Evolutionary conservation across 2,797 vertebrate species (phyloP).

Genomic region (Poecilia velifera): DNA sequence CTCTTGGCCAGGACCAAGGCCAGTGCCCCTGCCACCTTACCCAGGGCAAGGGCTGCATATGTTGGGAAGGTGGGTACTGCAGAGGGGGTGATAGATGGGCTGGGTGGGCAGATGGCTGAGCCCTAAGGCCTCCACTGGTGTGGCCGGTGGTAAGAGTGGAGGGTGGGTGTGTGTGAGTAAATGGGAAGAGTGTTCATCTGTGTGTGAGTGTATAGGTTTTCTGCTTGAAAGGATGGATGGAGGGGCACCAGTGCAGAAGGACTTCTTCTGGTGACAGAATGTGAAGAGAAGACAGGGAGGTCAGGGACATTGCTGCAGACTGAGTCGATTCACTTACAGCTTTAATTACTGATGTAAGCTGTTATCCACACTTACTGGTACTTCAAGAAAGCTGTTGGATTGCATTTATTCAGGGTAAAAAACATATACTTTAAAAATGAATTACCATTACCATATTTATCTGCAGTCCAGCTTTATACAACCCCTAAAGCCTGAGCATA

Average conservation of each 20-base stretch:
- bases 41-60: constrained; percentile 92
- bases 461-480: background rate
- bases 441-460: background rate
- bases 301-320: constrained; percentile 4
- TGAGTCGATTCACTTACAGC: background rate
- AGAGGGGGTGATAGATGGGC: constrained; percentile 66
- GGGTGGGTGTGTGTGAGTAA: constrained; percentile 33
- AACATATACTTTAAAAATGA: background rate
- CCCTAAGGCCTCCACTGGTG: constrained; percentile 93
- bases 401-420: background rate
- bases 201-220: constrained; percentile 66
- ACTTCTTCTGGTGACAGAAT: constrained; percentile 85
- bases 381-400: background rate
- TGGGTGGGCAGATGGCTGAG: constrained; percentile 94
- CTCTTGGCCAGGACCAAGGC: constrained; percentile 70
- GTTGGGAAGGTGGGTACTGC: constrained; percentile 92
- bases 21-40: constrained; percentile 79
- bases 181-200: constrained; percentile 16
- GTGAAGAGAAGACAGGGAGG: constrained; percentile 26
- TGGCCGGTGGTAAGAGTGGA: constrained; percentile 82
- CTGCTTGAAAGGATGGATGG: constrained; percentile 91
- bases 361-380: background rate
- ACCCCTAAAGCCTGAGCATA: background rate
- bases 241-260: constrained; percentile 94
- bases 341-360: background rate